A percentile compares a stretch with the other conserved stretches of the same genome.
These are phyloP conservation scores for Drosophila sp. DNA, from an alignment of 1,140 invertebrate genomes.

Conservation along the genomic window DNA sequence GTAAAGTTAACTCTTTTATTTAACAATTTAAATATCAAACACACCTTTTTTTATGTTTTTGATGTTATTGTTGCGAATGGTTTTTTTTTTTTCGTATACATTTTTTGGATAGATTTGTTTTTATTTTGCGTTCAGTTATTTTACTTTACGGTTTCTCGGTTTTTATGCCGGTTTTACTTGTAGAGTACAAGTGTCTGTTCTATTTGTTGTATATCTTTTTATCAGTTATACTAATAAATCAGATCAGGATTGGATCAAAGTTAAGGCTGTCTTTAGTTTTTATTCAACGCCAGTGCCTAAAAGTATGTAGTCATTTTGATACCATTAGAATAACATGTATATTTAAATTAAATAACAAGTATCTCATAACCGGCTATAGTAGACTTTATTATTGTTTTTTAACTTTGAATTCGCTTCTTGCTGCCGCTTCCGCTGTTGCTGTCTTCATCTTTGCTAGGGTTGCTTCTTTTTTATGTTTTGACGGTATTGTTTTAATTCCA, in stretches of 20 bases:
- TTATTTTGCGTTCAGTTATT: conserved; percentile 39
- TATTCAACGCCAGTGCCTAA: too few species aligned
- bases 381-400: neutral
- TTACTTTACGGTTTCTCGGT: conserved; percentile 1
- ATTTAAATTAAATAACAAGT: too few species aligned
- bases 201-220: too few species aligned
- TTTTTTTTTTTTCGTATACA: conserved; percentile 19
- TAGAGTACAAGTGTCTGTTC: too few species aligned
- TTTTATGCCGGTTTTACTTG: conserved; percentile 3
- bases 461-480: conserved; percentile 52
- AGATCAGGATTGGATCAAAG: too few species aligned
- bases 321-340: too few species aligned
- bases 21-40: conserved; percentile 2
- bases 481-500: conserved; percentile 72
- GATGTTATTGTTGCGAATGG: conserved; percentile 6
- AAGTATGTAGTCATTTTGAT: too few species aligned
- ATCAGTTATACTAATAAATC: too few species aligned
- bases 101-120: conserved; percentile 17
- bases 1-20: neutral
- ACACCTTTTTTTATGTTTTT: neutral
- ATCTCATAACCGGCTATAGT: too few species aligned
- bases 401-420: conserved; percentile 11
- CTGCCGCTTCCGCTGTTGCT: conserved; percentile 5
- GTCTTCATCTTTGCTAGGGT: conserved; percentile 8
- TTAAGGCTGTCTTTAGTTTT: too few species aligned